phyloP scores from a whole-genome alignment of 2,888 invertebrate genomes.

The Pomacea canaliculata region DNA sequence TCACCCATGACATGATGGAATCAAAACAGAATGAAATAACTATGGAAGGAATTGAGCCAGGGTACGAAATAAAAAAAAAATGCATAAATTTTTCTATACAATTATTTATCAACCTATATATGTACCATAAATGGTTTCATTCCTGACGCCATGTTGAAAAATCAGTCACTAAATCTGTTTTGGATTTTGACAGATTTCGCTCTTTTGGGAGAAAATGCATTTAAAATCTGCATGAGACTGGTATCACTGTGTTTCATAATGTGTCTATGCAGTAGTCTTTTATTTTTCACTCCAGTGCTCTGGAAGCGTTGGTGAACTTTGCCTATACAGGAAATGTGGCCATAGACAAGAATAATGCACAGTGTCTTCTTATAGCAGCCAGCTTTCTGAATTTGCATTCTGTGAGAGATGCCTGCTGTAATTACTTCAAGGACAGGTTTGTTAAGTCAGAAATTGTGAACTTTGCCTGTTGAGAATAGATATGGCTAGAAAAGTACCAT shows the following conservation, averaged over 20 bases:
- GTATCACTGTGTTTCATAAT: too few species aligned
- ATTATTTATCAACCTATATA: too few species aligned
- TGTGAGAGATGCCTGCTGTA: conserved; percentile 87
- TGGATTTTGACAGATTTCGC: too few species aligned
- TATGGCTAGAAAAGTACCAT: too few species aligned
- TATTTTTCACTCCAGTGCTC: conserved; percentile 74
- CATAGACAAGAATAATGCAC: conserved; percentile 84
- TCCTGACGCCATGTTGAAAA: too few species aligned
- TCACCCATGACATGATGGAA: conserved; percentile 89
- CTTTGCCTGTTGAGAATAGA: too few species aligned
- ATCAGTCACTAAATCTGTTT: too few species aligned
- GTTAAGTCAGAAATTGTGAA: conserved; percentile 3
- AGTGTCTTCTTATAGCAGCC: conserved; percentile 86
- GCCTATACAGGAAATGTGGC: conserved; percentile 84
- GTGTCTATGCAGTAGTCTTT: too few species aligned
- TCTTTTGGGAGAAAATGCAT: too few species aligned
- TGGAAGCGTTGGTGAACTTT: conserved; percentile 86
- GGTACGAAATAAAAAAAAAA: conserved; percentile 71
- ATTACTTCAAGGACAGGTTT: conserved; percentile 81
- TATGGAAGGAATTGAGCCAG: conserved; percentile 84
- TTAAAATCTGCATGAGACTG: too few species aligned
- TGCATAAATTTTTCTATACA: too few species aligned
- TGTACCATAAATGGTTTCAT: too few species aligned
- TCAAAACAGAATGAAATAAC: conserved; percentile 84
- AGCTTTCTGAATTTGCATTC: conserved; percentile 84